Evolutionary conservation across 1,140 invertebrate genomes (phyloP), one percentile per base, ranked within the genome.

Genomic region (Oreohelix idahoensis): DNA sequence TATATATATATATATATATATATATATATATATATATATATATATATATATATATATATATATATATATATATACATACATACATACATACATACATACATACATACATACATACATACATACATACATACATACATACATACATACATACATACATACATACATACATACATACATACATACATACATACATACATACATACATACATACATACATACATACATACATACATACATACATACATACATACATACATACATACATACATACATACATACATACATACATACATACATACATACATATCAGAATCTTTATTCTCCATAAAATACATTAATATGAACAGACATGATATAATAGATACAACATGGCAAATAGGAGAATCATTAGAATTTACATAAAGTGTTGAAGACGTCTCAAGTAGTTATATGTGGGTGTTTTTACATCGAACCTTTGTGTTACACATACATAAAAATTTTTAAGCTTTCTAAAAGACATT

Each of bases 131-230:
- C 29, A 45, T 35, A 76, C 10, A 76, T 26, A 20, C 23, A 42
- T 26, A 76, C 10, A 76, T 35, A n/a, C 23, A 23, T 26, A 76
- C 39, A 76, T 49, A 76, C 39, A 76, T 49, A 45, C 39, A 76
- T 29, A 76, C 26, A 20, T 42, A 42, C 26, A 76, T 29, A 42
- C 39, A 42, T 29, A 29, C 39, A 42, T 26, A 42, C 73, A 76
- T 32, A 76, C 73, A 76, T 32, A 42, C 38, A 76, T 32, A 76
- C 53, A 58, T 23, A 58, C 53, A 58, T n/a, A 58, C 53, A 58
- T n/a, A 76, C 73, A 73, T 42, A 73, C 32, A 73, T 58, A 58
- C 26, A 58, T 58, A 58, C 26, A 58, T 58, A 58, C 26, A 58
- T 58, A 58, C 26, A 58, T 58, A 58, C 36, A 17, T 29, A 58